phyloP scores from a whole-genome alignment of 2,113 vertebrate species.

The Phalacrocorax pelagicus region DNA sequence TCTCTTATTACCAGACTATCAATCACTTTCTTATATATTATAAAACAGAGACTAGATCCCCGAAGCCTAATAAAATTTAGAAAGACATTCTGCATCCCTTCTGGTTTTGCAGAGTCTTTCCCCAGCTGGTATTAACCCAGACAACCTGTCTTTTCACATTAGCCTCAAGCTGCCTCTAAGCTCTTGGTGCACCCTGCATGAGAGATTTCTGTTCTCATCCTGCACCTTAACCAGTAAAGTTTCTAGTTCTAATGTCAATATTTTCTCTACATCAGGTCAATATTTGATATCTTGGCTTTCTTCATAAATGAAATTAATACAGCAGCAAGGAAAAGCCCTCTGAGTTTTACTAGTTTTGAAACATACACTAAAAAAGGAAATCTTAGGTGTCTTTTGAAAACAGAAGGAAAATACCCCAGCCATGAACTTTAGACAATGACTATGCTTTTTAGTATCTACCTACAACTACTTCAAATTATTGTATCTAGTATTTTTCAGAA shows the following conservation, averaged over 20 bases:
- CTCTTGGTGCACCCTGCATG: neutral
- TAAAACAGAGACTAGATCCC: neutral
- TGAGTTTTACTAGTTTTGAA: neutral
- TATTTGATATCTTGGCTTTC: constrained; percentile 25
- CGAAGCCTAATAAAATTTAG: neutral
- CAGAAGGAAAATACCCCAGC: neutral
- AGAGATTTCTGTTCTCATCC: neutral
- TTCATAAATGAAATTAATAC: constrained; percentile 14
- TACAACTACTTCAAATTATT: neutral
- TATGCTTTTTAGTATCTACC: neutral
- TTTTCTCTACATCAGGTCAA: constrained; percentile 28
- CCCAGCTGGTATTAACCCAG: neutral
- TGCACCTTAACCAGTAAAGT: neutral
- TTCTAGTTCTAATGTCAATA: constrained; percentile 18
- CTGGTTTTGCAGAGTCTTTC: neutral
- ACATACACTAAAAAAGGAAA: neutral
- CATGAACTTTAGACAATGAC: neutral
- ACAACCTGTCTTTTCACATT: neutral
- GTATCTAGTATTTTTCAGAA: neutral
- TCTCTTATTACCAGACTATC: neutral
- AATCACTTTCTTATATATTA: neutral
- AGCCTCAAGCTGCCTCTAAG: neutral
- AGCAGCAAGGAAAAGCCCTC: neutral
- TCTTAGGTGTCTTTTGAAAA: neutral
- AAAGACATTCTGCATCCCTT: neutral